Base-by-base conservation (phyloP, 2,113 vertebrate genomes). In the Ophthalmolycus amberensis region DNA sequence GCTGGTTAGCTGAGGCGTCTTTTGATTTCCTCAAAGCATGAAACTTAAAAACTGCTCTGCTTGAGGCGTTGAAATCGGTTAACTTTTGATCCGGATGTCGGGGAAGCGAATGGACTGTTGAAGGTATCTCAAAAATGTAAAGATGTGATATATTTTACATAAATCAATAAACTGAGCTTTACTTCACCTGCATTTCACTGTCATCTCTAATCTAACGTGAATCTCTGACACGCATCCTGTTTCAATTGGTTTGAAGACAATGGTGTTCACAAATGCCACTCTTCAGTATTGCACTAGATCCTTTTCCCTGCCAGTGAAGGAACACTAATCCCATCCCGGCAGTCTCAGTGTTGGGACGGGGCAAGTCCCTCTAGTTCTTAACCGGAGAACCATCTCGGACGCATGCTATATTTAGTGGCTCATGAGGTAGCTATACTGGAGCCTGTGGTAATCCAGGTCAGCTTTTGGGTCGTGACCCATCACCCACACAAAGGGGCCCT, bases 91-190 rank as follows among this genome's bases (percentile, higher is more conserved):
- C 80, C 50, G 37, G 56, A 80, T 78, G 85, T 74, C 18, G 38
- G 79, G 79, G 76, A 83, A 70, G 70, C 86, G 46, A 81, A 85
- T 79, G 79, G 89, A 92, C 91, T 93, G 85, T 89, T 90, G 90
- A 83, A 82, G 83, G 84, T 89, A 78, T 90, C 80, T 86, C 58
- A 90, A 79, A 83, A 79, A 86, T 90, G 85, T 90, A 89, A 93
- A 94, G 87, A 92, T 94, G 93, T 95, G 89, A 92, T 91, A 91
- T 94, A 93, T 93, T 95, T 94, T 92, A 90, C 92, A 92, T 90
- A 83, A 90, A 90, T 81, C 84, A 94, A 94, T 94, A 94, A 94
- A 94, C 82, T 92, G 88, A 93, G 90, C 91, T 92, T 90, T 91
- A 91, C 84, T 90, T 84, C 83, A 86, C 67, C 66, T 77, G 59